Evolutionary conservation across 2,888 invertebrate genomes (phyloP).

Genomic region (Idaea biselata): DNA sequence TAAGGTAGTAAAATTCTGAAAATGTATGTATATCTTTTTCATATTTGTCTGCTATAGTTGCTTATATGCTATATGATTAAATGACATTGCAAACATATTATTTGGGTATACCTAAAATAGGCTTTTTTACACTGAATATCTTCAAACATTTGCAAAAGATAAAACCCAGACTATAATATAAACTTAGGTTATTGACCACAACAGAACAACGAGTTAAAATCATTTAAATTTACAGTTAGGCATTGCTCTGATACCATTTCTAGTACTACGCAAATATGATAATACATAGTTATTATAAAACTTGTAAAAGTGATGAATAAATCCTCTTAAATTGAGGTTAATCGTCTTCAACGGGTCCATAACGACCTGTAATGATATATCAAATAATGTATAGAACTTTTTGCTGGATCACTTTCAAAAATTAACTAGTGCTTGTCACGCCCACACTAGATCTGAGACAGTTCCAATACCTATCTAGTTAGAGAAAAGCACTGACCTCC

Average conservation of each 20-base stretch:
- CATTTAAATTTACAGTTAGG: neutral
- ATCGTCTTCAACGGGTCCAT: constrained; percentile 45
- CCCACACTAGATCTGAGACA: constrained; percentile 16
- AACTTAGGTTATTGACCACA: constrained; percentile 4
- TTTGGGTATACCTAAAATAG: no score
- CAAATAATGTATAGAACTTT: constrained; percentile 35
- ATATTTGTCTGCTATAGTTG: no score
- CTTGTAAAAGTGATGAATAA: constrained; percentile 44
- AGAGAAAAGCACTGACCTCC: no score
- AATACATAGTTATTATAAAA: constrained; percentile 15
- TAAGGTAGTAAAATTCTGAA: no score
- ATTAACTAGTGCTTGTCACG: constrained; percentile 18
- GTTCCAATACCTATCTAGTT: constrained; percentile 7
- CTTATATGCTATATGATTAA: no score
- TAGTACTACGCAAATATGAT: constrained; percentile 20
- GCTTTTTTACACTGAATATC: no score
- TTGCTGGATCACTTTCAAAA: constrained; percentile 28
- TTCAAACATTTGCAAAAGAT: neutral
- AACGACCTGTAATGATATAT: constrained; percentile 48
- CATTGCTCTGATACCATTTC: constrained; percentile 1
- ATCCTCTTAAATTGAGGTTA: constrained; percentile 47
- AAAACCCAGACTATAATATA: neutral
- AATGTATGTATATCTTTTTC: no score
- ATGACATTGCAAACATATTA: no score
- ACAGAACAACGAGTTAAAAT: constrained; percentile 8